Evolutionary conservation across 2,888 invertebrate genomes (phyloP).

Genomic region (Erebia ligea): DNA sequence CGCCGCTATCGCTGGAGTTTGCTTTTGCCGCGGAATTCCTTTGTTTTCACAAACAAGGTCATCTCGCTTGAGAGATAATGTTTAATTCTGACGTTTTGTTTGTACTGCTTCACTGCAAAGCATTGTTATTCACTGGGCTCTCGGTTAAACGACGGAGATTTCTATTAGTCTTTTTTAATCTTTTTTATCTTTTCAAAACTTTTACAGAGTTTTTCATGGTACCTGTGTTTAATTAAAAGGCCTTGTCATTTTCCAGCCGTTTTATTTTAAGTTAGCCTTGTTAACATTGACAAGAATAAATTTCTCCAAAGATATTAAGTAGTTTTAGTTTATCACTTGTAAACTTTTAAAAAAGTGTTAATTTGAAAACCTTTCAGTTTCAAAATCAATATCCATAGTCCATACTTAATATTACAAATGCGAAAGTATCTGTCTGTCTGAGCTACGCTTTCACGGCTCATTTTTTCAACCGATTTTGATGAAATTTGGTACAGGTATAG

Average conservation of each 20-base stretch:
- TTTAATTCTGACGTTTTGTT: conserved; percentile 17
- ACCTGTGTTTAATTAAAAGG: not conserved
- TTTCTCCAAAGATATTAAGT: not conserved
- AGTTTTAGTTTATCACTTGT: not conserved
- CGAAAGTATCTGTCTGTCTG: no score
- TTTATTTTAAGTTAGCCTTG: not conserved
- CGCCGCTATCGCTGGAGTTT: conserved; percentile 2
- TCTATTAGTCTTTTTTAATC: conserved; percentile 3
- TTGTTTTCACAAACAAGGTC: conserved; percentile 20
- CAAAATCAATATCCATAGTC: no score
- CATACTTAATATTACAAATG: no score
- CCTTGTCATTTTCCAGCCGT: not conserved
- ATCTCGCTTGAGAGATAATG: conserved; percentile 14
- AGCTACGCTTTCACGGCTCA: no score
- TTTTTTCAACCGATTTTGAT: no score
- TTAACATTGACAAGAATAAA: not conserved
- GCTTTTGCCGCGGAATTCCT: conserved; percentile 15
- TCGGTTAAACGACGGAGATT: not conserved
- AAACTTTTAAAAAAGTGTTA: no score
- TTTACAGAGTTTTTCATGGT: not conserved
- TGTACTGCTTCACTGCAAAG: conserved; percentile 11
- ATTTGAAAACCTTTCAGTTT: no score
- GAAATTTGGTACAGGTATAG: no score
- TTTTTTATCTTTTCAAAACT: not conserved
- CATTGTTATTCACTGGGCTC: conserved; percentile 6